Evolutionary conservation across 2,797 vertebrate species (phyloP).

Genomic region (Neosilurus hyrtlii): DNA sequence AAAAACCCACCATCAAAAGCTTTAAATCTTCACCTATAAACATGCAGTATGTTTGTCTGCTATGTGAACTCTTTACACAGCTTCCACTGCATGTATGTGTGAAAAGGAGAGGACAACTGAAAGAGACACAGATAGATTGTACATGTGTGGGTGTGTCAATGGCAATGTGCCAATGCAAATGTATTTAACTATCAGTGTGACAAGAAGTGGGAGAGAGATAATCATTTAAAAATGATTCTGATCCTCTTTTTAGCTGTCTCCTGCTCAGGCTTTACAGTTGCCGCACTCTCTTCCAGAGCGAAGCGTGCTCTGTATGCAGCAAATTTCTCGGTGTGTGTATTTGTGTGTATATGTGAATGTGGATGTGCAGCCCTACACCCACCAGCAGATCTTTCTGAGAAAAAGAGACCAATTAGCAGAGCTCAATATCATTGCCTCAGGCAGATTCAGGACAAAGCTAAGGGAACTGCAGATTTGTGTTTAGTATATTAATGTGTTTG

Average conservation of each 20-base stretch:
- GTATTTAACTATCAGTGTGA: constrained; percentile 66
- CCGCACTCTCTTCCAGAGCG: neutral
- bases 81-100: constrained; percentile 17
- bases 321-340: neutral
- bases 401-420: constrained; percentile 38
- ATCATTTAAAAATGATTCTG: constrained; percentile 66
- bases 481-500: constrained; percentile 8
- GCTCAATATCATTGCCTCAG: constrained; percentile 13
- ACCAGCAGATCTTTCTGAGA: constrained; percentile 26
- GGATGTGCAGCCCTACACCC: constrained; percentile 1
- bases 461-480: neutral
- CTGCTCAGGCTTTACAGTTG: constrained; percentile 9
- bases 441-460: neutral
- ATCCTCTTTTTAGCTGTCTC: constrained; percentile 43
- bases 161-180: constrained; percentile 61
- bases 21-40: neutral
- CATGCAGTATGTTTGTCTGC: too few species aligned
- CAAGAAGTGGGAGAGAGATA: constrained; percentile 68
- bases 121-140: constrained; percentile 30
- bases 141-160: constrained; percentile 38
- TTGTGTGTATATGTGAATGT: constrained; percentile 15
- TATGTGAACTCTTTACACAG: neutral
- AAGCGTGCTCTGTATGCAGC: constrained; percentile 6
- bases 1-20: neutral
- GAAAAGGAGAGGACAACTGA: constrained; percentile 41